Conservation (phyloP, 2,113 vertebrate species). For the Tursiops truncatus region DNA sequence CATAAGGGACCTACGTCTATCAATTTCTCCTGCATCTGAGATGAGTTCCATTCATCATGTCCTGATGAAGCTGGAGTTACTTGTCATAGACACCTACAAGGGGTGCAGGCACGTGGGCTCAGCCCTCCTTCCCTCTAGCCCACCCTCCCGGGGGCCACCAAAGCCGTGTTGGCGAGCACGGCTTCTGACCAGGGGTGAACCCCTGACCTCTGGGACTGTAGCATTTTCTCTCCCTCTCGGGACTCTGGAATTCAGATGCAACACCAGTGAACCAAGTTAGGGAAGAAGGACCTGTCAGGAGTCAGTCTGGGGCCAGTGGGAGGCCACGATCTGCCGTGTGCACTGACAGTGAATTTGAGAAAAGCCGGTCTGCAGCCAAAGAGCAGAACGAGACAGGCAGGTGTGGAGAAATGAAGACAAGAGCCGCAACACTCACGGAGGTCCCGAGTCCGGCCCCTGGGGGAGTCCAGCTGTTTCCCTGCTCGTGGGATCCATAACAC, state of each 20-base stretch:
- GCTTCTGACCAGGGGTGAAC: not conserved
- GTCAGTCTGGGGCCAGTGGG: not conserved
- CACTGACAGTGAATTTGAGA: not conserved
- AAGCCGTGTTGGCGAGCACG: not conserved
- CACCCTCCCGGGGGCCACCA: not conserved
- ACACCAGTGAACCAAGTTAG: not conserved
- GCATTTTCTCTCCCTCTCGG: not conserved
- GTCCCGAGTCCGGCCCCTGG: fast-evolving
- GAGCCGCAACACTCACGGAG: fast-evolving
- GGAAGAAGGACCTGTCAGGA: not conserved
- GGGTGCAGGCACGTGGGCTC: not conserved
- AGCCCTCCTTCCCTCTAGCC: not conserved
- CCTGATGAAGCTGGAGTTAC: not conserved
- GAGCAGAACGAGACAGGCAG: not conserved
- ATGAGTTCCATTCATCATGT: not conserved
- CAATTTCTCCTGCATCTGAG: not conserved
- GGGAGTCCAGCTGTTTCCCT: not conserved
- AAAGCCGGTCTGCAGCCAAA: not conserved
- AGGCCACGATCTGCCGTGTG: not conserved
- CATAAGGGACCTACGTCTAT: not conserved
- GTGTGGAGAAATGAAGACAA: not conserved
- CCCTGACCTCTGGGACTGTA: not conserved
- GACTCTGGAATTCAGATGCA: not conserved
- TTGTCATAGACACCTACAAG: not conserved
- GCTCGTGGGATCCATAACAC: not conserved